phyloP scores from a whole-genome alignment of 2,113 vertebrate species.

The Maccullochella peelii region DNA sequence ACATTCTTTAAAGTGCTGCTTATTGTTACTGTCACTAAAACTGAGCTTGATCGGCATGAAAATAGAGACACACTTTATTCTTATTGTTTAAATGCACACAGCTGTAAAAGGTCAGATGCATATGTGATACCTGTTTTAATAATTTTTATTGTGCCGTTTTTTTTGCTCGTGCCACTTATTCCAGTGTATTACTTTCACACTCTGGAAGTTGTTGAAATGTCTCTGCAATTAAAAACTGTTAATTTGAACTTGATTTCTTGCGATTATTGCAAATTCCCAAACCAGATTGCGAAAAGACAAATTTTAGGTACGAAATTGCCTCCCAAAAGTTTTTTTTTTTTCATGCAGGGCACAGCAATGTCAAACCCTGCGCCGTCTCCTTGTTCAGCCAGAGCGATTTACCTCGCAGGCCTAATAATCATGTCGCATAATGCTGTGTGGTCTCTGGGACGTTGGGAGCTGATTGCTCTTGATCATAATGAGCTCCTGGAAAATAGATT shows the following conservation, averaged over 20 bases:
- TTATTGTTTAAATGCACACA: background rate
- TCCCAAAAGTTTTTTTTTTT: constrained; percentile 14
- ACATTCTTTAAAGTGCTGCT: background rate
- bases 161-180: background rate
- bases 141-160: no score
- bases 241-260: background rate
- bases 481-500: constrained; percentile 74
- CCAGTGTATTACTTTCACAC: background rate
- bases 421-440: constrained; percentile 40
- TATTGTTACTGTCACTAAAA: background rate
- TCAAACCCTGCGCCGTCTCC: constrained; percentile 4
- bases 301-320: background rate
- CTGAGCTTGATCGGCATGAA: background rate
- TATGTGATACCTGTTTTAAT: background rate
- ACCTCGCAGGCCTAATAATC: constrained; percentile 62
- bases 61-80: background rate
- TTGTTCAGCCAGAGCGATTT: constrained; percentile 30
- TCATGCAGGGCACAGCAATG: background rate
- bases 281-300: background rate
- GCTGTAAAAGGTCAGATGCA: background rate
- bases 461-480: constrained; percentile 75
- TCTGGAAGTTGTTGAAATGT: background rate
- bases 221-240: background rate
- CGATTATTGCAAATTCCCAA: background rate
- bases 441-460: constrained; percentile 54